These are phyloP conservation scores for Phyllostomus hastatus DNA, from an alignment of 2,113 vertebrate genomes.

Conservation along the genomic window DNA sequence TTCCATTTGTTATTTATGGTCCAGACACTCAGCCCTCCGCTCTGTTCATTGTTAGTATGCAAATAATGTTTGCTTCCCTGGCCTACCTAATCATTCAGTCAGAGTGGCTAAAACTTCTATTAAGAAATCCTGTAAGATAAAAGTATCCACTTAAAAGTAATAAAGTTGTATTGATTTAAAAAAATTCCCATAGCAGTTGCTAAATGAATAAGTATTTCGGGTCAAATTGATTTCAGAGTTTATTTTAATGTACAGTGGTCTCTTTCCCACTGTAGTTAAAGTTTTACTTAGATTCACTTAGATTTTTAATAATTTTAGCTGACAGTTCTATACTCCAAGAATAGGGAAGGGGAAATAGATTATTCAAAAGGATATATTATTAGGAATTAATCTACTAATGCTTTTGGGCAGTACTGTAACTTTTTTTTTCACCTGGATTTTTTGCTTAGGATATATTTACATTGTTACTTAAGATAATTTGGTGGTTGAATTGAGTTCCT, in stretches of 20 bases:
- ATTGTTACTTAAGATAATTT: neutral
- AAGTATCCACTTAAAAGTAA: conserved; percentile 32
- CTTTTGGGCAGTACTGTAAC: neutral
- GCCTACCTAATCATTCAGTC: neutral
- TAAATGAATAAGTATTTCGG: conserved; percentile 49
- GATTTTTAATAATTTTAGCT: conserved; percentile 35
- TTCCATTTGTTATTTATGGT: neutral
- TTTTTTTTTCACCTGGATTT: neutral
- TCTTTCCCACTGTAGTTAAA: neutral
- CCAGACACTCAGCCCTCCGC: neutral
- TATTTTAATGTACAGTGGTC: conserved; percentile 5
- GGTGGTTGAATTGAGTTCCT: neutral
- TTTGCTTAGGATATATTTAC: neutral
- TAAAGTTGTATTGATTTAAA: conserved; percentile 44
- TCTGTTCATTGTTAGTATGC: neutral
- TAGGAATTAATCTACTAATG: conserved; percentile 2
- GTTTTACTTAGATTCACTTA: conserved; percentile 33
- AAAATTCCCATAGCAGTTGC: neutral
- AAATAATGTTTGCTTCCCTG: neutral
- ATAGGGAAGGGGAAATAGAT: neutral
- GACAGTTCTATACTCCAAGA: neutral
- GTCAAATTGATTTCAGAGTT: conserved; percentile 46
- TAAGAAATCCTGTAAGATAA: conserved; percentile 16
- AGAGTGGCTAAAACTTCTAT: neutral
- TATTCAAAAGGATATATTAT: neutral